A percentile compares a stretch with the other conserved stretches of the same genome.
phyloP scores from a whole-genome alignment of 2,797 vertebrate genomes.

The Pipistrellus pipistrellus region DNA sequence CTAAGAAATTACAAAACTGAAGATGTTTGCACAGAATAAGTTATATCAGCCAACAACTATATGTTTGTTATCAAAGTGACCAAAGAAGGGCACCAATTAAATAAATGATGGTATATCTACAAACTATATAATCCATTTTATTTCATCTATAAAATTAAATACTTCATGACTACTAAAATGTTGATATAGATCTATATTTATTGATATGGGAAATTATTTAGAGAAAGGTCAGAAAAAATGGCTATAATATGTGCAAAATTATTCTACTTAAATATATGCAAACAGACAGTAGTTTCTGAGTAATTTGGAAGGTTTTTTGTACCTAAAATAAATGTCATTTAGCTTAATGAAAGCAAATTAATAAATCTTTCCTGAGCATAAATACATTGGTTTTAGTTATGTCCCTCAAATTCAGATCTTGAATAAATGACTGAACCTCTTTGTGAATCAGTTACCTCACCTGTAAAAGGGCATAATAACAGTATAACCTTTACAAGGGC shows the following conservation, averaged over 20 bases:
- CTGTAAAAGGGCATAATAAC: not conserved
- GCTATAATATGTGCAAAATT: not conserved
- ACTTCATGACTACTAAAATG: not conserved
- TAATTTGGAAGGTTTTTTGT: not conserved
- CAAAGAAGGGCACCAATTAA: not conserved
- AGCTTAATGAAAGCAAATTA: slow-evolving; percentile 21
- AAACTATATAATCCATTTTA: slow-evolving; percentile 10
- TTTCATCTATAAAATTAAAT: slow-evolving; percentile 13
- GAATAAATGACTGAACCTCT: not conserved
- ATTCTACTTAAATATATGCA: not conserved
- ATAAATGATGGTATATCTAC: not conserved
- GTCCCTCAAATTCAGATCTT: not conserved
- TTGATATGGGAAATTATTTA: not conserved
- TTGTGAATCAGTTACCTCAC: not conserved
- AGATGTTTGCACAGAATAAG: not conserved
- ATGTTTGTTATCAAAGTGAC: not conserved
- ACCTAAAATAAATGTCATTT: not conserved
- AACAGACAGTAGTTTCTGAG: not conserved
- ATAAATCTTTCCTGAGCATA: slow-evolving; percentile 32
- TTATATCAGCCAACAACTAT: not conserved
- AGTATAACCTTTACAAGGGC: not conserved
- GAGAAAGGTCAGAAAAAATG: not conserved
- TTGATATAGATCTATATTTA: not conserved
- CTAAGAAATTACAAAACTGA: not conserved
- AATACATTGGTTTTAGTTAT: slow-evolving; percentile 11